phyloP scores from a whole-genome alignment of 2,113 vertebrate species.

The Recurvirostra avosetta region DNA sequence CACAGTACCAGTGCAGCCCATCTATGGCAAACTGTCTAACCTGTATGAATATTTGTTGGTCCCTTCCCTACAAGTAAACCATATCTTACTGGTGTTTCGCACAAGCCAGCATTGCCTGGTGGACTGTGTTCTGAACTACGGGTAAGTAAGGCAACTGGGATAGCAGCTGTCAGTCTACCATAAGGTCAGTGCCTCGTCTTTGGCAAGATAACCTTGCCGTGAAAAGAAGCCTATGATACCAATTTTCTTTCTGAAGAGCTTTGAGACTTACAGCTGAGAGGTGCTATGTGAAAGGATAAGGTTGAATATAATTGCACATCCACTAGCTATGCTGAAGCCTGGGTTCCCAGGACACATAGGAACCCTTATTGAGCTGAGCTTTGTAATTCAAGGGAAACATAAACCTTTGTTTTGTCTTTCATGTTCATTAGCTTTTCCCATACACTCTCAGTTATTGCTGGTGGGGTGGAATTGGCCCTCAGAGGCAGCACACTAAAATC shows the following conservation, averaged over 20 bases:
- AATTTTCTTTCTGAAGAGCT: neutral
- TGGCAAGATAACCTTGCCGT: neutral
- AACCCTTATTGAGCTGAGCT: neutral
- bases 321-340: neutral
- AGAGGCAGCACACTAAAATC: neutral
- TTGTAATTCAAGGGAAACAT: neutral
- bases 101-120: neutral
- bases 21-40: neutral
- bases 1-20: neutral
- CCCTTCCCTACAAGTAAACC: neutral
- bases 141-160: neutral
- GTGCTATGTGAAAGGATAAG: neutral
- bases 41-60: neutral
- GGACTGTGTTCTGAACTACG: neutral
- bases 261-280: neutral
- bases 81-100: neutral
- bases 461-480: neutral
- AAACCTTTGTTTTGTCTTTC: slow-evolving; percentile 12
- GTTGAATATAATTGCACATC: neutral
- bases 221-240: neutral
- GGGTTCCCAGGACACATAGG: neutral
- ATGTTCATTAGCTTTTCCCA: neutral
- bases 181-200: neutral
- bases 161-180: neutral
- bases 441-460: neutral